phyloP scores from a whole-genome alignment of 2,888 invertebrate genomes.

The Chymomyza caudatula region DNA sequence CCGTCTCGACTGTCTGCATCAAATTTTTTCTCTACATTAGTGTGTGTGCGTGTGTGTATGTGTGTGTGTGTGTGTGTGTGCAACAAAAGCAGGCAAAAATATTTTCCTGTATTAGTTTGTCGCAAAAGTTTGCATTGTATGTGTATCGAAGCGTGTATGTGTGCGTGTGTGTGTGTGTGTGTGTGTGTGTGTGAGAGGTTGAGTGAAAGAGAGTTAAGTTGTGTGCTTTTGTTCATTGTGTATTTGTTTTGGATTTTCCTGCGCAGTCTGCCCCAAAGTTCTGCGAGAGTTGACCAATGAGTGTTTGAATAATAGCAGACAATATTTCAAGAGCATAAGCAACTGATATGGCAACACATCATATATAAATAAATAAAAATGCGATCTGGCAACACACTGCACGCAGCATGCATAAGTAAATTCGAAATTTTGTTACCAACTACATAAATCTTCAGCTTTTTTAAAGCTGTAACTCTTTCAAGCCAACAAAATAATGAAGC shows the following conservation, averaged over 20 bases:
- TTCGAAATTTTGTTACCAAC: too few species aligned
- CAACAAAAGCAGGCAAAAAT: slow-evolving; percentile 63
- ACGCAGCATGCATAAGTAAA: neutral
- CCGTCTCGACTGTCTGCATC: too few species aligned
- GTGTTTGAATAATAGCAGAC: slow-evolving; percentile 27
- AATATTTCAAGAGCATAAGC: slow-evolving; percentile 25
- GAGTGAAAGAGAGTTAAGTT: slow-evolving; percentile 15
- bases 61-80: slow-evolving; percentile 26
- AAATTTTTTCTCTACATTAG: neutral
- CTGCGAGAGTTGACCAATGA: slow-evolving; percentile 50
- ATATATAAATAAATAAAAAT: neutral
- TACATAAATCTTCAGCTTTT: too few species aligned
- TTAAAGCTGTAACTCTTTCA: too few species aligned
- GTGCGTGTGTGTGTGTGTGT: slow-evolving; percentile 10
- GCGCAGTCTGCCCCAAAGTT: slow-evolving; percentile 55
- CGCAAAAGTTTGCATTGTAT: slow-evolving; percentile 56
- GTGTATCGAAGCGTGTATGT: slow-evolving; percentile 10
- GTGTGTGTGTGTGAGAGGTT: slow-evolving; percentile 31
- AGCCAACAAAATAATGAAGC: too few species aligned
- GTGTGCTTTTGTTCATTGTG: slow-evolving; percentile 39
- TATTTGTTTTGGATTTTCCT: slow-evolving; percentile 63
- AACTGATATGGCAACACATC: neutral
- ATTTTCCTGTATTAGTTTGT: slow-evolving; percentile 70
- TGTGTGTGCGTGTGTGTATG: neutral
- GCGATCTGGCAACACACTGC: neutral